These are phyloP conservation scores for Enteromius unitaeniatus DNA, from an alignment of 2,797 vertebrate species.

Conservation along the genomic window DNA sequence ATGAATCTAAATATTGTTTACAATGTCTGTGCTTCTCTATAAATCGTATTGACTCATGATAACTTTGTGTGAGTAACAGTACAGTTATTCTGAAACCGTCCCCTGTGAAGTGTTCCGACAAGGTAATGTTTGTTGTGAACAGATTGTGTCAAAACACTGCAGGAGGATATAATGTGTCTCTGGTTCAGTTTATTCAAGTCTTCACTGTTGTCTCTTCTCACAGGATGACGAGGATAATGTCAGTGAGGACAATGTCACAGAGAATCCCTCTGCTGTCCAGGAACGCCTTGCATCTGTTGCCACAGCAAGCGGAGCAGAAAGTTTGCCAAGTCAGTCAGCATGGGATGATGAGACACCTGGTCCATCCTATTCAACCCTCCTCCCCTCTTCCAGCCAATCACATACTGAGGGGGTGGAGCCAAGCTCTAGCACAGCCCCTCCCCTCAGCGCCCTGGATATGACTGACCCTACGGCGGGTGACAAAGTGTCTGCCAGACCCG, in stretches of 20 bases:
- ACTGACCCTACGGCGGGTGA: constrained; percentile 20
- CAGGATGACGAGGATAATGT: constrained; percentile 50
- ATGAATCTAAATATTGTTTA: not conserved
- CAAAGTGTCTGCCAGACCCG: not conserved
- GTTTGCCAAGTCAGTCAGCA: constrained; percentile 76
- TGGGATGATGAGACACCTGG: constrained; percentile 98
- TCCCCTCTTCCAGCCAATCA: constrained; percentile 60
- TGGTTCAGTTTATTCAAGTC: not conserved
- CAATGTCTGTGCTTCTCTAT: not conserved
- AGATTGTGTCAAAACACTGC: not conserved
- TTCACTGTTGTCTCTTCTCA: not conserved
- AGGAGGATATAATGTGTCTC: not conserved
- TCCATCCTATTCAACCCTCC: constrained; percentile 86
- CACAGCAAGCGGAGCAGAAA: constrained; percentile 35
- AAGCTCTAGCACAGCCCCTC: constrained; percentile 6
- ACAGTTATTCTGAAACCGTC: too few relatives aligned
- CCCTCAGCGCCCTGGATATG: constrained; percentile 51
- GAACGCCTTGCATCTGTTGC: constrained; percentile 11
- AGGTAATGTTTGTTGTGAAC: not conserved
- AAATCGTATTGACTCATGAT: not conserved
- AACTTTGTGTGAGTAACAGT: not conserved
- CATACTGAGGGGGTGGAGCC: constrained; percentile 68
- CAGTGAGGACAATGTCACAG: constrained; percentile 23
- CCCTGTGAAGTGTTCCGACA: too few relatives aligned
- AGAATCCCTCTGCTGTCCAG: constrained; percentile 21